Base-by-base conservation (phyloP, 92 coral and sea anemone species). In the Paragorgia papillata region DNA sequence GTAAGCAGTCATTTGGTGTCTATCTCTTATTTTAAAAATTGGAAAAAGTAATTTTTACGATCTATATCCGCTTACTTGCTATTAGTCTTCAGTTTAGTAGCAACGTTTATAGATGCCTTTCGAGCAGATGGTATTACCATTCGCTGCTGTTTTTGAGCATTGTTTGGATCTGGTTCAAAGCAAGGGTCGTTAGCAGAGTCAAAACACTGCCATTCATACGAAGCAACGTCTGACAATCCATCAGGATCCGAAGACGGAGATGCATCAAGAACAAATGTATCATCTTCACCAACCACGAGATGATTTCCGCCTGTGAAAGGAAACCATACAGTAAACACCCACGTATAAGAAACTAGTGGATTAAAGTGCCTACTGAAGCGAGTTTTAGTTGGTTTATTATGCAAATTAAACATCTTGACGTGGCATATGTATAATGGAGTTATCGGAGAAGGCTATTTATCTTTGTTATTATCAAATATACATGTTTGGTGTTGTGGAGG, bases 171-270 rank as follows among this genome's bases (percentile, higher is more conserved):
- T 1, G 90, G 84, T 22, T 59, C 84, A 44, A 80, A 83, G 41
- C 94, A 89, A 3, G 94, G 90, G 25, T 30, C 5, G 10, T 62
- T 81, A 14, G 35, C 26, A 0, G 27, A 14, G 22, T 85, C 79
- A 49, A 65, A 76, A 53, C 94, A 89, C 46, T 60, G 77, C 94
- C 94, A 89, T 6, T 63, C 50, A 54, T 79, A 83, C 2, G 70
- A 49, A 0, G 79, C 58, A 13, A 56, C 81, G 13, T 49, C 55
- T 7, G 81, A n/a, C 6, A 75, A 55, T 25, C 73, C 58, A 74
- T 89, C 94, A 22, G 90, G 94, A 41, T 89, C 94, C 12, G 12
- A 32, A 14, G 90, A 75, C 9, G 12, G 22, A 7, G 73, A 39
- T 14, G 84, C 88, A 39, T 86, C 88, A 18, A 89, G 73, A 57